Conservation (phyloP, 2,113 vertebrate genomes). For the Sterrhoptilus dennistouni region DNA sequence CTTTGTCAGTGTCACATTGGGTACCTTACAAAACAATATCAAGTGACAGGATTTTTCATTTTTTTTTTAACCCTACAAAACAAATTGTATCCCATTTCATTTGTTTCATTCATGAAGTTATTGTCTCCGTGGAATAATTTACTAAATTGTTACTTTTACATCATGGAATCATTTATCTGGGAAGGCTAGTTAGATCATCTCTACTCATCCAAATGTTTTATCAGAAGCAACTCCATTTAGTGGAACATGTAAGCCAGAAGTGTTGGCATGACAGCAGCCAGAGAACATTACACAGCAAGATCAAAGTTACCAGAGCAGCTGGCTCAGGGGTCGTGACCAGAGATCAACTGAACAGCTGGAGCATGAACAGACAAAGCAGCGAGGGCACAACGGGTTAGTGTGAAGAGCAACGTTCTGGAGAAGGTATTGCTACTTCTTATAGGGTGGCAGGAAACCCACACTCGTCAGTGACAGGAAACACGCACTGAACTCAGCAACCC, state of each 20-base stretch:
- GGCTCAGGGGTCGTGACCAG: not conserved
- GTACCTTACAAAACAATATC: slow-evolving; percentile 1
- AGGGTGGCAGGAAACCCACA: not conserved
- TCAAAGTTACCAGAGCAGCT: not conserved
- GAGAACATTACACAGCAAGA: not conserved
- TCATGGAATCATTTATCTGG: not conserved
- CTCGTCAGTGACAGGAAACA: not conserved
- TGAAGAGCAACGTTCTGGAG: not conserved
- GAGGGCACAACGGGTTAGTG: not conserved
- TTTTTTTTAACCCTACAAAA: not conserved
- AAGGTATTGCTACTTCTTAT: slow-evolving; percentile 25
- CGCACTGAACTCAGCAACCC: not conserved
- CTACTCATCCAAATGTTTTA: not conserved
- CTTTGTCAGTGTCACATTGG: not conserved
- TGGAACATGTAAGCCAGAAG: not conserved
- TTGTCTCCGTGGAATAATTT: not conserved
- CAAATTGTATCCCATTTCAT: not conserved
- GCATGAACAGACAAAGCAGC: not conserved
- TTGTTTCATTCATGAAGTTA: slow-evolving; percentile 1
- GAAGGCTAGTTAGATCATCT: not conserved
- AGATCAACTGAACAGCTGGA: not conserved
- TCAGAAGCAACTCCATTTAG: not conserved
- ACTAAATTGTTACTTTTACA: not conserved
- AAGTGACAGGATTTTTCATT: not conserved
- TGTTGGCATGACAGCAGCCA: not conserved